phyloP scores from a whole-genome alignment of 2,888 invertebrate species.

The Cephus nigrinus region DNA sequence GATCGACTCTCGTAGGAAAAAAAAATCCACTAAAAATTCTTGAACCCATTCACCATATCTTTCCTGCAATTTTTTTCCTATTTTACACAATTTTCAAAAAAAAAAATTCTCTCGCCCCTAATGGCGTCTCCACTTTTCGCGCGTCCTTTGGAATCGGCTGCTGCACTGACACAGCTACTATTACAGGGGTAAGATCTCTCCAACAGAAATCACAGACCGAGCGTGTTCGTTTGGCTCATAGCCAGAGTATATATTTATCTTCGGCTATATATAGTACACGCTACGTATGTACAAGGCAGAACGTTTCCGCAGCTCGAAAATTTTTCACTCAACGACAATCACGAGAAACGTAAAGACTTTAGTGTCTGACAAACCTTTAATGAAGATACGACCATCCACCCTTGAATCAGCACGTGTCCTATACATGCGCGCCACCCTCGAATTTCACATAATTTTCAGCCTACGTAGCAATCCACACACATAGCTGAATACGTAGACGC shows the following conservation, averaged over 20 bases:
- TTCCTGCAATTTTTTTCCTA: not conserved
- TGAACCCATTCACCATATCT: not conserved
- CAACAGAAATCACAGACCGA: conserved; percentile 29
- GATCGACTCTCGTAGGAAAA: not conserved
- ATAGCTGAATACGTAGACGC: not conserved
- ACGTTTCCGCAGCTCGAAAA: not conserved
- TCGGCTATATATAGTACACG: conserved; percentile 58
- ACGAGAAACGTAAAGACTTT: not conserved
- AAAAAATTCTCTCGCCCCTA: not conserved
- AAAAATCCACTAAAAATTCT: not conserved
- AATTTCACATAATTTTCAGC: not conserved
- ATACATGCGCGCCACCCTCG: not conserved
- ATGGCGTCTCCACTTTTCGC: conserved; percentile 4
- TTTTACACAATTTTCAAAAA: not conserved
- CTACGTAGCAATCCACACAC: not conserved
- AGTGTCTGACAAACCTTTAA: not conserved
- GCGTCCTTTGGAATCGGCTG: conserved; percentile 32
- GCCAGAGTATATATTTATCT: conserved; percentile 64
- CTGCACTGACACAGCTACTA: conserved; percentile 56
- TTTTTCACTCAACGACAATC: not conserved
- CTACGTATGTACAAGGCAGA: not conserved
- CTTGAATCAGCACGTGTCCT: not conserved
- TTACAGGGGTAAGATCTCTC: conserved; percentile 42
- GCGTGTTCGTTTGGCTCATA: conserved; percentile 50
- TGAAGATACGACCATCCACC: not conserved